These are phyloP conservation scores for Scophthalmus maximus DNA, from an alignment of 2,113 vertebrate genomes.

Conservation along the genomic window DNA sequence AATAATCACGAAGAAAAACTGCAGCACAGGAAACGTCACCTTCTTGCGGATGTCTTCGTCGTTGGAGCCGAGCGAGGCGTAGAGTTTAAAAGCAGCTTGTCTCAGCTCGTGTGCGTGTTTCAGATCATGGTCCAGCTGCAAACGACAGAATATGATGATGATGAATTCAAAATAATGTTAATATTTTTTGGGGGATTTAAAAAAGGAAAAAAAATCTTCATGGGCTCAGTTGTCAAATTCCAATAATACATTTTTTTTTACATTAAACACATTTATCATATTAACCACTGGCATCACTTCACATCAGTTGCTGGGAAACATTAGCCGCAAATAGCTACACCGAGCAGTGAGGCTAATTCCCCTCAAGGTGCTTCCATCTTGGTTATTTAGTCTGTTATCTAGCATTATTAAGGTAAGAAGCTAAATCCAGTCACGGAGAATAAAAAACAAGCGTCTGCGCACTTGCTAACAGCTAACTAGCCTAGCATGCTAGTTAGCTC, in stretches of 20 bases:
- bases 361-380: not conserved
- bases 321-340: too few species aligned
- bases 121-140: conserved; percentile 96
- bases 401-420: not conserved
- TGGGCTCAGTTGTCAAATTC: too few species aligned
- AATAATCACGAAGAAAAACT: not conserved
- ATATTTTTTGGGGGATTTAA: too few species aligned
- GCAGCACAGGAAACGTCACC: conserved; percentile 81
- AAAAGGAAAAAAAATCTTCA: too few species aligned
- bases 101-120: conserved; percentile 98
- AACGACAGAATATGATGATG: not conserved
- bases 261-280: not conserved
- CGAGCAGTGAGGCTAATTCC: too few species aligned
- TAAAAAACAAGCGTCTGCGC: too few species aligned
- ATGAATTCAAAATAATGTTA: too few species aligned
- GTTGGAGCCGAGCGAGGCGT: conserved; percentile 96
- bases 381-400: not conserved
- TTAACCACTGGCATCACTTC: not conserved
- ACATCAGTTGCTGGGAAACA: not conserved
- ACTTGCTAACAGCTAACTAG: too few species aligned
- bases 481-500: too few species aligned
- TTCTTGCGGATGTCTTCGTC: conserved; percentile 99
- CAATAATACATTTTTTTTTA: not conserved
- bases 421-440: not conserved
- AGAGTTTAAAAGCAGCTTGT: conserved; percentile 99